Evolutionary conservation across 1,140 invertebrate species (phyloP).

Genomic region (Forficula auricularia): DNA sequence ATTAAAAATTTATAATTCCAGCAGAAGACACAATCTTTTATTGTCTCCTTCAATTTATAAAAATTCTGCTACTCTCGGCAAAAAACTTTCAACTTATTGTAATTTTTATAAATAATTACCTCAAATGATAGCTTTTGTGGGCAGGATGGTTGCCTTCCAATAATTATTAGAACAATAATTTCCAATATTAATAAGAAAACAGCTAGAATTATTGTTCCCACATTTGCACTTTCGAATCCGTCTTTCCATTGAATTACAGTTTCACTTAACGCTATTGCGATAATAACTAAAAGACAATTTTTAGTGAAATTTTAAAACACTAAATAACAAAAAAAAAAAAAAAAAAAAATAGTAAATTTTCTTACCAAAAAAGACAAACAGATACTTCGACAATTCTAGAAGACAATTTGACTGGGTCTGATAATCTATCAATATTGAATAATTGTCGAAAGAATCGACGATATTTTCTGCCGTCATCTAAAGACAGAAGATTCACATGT

Average conservation of each 20-base stretch:
- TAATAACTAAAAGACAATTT: slow-evolving; percentile 16
- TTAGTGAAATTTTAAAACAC: too few relatives aligned
- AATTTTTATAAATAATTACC: slow-evolving; percentile 21
- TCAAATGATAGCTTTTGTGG: slow-evolving; percentile 30
- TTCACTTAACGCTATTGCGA: slow-evolving; percentile 11
- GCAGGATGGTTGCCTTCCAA: slow-evolving; percentile 39
- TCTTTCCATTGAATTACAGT: slow-evolving; percentile 17
- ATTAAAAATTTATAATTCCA: too few relatives aligned
- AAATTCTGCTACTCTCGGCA: too few relatives aligned
- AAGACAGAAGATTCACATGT: too few relatives aligned
- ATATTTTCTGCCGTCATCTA: too few relatives aligned
- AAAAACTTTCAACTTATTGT: too few relatives aligned
- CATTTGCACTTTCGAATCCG: slow-evolving; percentile 6
- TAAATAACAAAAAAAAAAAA: too few relatives aligned
- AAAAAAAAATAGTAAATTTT: too few relatives aligned
- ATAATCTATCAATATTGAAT: too few relatives aligned
- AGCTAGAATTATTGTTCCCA: neutral
- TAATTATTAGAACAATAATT: slow-evolving; percentile 30
- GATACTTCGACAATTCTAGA: slow-evolving; percentile 8
- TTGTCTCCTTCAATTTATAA: too few relatives aligned
- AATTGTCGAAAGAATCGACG: too few relatives aligned
- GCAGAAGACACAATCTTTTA: too few relatives aligned
- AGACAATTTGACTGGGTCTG: slow-evolving; percentile 12
- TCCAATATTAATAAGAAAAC: slow-evolving; percentile 20
- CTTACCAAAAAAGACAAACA: slow-evolving; percentile 14